A percentile compares a stretch with the other conserved stretches of the same genome.
These are phyloP conservation scores for Xenus cinereus DNA, from an alignment of 2,113 vertebrate genomes.

Conservation along the genomic window DNA sequence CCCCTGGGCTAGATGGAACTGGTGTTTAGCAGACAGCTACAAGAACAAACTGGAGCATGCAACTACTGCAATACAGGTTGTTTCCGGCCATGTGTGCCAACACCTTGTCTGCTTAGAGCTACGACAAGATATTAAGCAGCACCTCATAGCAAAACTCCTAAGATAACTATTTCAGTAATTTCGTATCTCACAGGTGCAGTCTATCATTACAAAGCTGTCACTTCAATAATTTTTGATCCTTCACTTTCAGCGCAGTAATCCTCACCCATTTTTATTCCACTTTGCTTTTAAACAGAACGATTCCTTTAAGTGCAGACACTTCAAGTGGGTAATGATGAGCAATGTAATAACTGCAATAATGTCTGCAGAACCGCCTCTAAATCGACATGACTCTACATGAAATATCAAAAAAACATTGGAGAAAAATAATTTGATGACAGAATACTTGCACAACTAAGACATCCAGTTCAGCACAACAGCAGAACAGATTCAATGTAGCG, in stretches of 20 bases:
- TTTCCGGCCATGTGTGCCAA: accelerated
- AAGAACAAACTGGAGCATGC: not conserved
- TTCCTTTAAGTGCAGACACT: not conserved
- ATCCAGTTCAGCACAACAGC: not conserved
- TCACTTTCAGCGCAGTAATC: not conserved
- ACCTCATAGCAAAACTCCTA: not conserved
- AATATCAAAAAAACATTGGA: not conserved
- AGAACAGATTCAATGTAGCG: not conserved
- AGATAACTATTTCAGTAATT: not conserved
- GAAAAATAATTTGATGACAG: not conserved
- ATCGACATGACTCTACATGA: not conserved
- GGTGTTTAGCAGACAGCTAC: not conserved
- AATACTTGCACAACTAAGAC: not conserved
- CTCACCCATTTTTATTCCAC: not conserved
- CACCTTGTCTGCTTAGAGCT: not conserved
- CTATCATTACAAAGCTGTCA: not conserved
- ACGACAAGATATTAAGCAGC: not conserved
- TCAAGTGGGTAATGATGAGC: not conserved
- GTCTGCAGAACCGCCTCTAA: not conserved
- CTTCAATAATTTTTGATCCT: not conserved
- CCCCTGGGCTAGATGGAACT: not conserved
- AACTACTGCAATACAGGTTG: not conserved
- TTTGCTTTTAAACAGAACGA: not conserved
- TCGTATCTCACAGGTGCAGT: not conserved
- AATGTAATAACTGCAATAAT: not conserved